phyloP scores from a whole-genome alignment of 2,888 invertebrate species.

The Harpalus rufipes region DNA sequence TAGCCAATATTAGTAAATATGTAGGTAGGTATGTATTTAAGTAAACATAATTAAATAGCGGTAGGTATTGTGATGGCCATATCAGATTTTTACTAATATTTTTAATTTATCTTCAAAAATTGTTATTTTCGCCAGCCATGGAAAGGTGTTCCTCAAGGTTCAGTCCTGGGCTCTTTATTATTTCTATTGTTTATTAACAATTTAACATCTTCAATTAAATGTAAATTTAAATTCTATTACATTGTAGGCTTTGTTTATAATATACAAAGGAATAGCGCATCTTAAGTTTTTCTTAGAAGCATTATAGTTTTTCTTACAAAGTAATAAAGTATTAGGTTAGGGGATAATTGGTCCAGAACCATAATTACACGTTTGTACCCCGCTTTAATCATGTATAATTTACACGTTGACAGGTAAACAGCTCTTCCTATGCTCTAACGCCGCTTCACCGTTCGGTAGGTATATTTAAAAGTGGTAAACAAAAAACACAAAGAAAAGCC shows the following conservation, averaged over 20 bases:
- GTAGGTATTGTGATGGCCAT: too few species aligned
- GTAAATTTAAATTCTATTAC: not conserved
- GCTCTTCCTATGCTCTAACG: slow-evolving; percentile 18
- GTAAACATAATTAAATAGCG: too few species aligned
- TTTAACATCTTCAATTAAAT: too few species aligned
- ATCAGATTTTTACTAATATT: too few species aligned
- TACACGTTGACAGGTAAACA: slow-evolving; percentile 65
- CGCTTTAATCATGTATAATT: slow-evolving; percentile 63
- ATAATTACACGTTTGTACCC: slow-evolving; percentile 56
- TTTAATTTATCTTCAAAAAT: too few species aligned
- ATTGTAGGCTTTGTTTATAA: not conserved
- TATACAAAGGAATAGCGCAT: not conserved
- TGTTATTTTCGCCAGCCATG: too few species aligned
- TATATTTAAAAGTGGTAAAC: slow-evolving; percentile 42
- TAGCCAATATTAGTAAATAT: too few species aligned
- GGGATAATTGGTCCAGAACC: slow-evolving; percentile 55
- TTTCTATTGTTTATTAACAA: too few species aligned
- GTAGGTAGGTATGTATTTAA: too few species aligned
- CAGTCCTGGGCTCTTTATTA: too few species aligned
- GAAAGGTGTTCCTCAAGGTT: too few species aligned
- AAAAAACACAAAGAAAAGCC: slow-evolving; percentile 25
- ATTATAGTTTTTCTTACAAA: slow-evolving; percentile 8
- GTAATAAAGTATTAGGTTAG: slow-evolving; percentile 51
- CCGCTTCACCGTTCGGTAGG: slow-evolving; percentile 7
- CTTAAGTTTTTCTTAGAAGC: slow-evolving; percentile 11